phyloP scores from a whole-genome alignment of 2,797 vertebrate genomes.

The Botia kubotai region DNA sequence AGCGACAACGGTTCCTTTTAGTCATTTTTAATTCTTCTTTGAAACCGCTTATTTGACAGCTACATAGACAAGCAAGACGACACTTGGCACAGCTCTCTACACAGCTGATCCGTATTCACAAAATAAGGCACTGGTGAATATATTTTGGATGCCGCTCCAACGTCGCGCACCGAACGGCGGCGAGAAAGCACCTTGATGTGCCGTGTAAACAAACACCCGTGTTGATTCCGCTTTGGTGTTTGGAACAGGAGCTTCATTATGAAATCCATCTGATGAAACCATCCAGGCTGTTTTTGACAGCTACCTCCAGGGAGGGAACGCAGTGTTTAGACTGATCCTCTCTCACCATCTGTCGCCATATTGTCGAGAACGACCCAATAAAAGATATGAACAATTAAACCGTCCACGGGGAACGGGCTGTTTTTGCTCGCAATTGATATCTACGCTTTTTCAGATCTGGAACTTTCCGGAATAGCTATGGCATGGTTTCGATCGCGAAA shows the following conservation, averaged over 20 bases:
- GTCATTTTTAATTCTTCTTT: slow-evolving; percentile 4
- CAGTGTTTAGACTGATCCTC: slow-evolving; percentile 70
- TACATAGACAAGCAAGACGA: neutral
- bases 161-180: neutral
- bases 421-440: slow-evolving; percentile 32
- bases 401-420: slow-evolving; percentile 34
- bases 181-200: slow-evolving; percentile 26
- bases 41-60: slow-evolving; percentile 12
- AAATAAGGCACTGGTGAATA: slow-evolving; percentile 8
- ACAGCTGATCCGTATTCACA: slow-evolving; percentile 4
- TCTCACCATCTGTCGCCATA: slow-evolving; percentile 71
- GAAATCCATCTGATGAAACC: slow-evolving; percentile 49
- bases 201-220: slow-evolving; percentile 34
- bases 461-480: slow-evolving; percentile 15
- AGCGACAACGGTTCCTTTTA: neutral
- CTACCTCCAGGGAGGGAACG: slow-evolving; percentile 54
- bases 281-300: slow-evolving; percentile 49
- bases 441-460: slow-evolving; percentile 30
- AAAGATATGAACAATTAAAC: slow-evolving; percentile 58
- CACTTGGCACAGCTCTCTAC: slow-evolving; percentile 17
- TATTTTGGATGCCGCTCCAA: slow-evolving; percentile 33
- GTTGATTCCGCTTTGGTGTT: slow-evolving; percentile 20
- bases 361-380: slow-evolving; percentile 58
- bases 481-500: neutral
- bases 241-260: slow-evolving; percentile 38